Evolutionary conservation across 1,140 invertebrate genomes (phyloP), one percentile per base, ranked within the genome.

Genomic region (Pomacea maculata): DNA sequence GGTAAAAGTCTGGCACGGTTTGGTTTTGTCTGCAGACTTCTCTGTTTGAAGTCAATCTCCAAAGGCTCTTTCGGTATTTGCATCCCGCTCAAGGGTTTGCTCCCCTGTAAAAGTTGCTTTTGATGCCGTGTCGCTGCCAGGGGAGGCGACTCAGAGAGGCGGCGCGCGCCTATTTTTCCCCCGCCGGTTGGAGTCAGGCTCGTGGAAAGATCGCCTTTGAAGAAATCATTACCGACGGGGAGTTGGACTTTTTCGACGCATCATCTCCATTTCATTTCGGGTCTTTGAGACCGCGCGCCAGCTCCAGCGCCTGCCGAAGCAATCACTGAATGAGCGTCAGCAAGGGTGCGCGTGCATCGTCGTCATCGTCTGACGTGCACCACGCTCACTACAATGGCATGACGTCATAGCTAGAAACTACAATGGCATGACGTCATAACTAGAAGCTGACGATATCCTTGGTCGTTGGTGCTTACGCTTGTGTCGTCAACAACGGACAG

Each of bases 1-100:
- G 34, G 21, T 19, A 9, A 45, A 54, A 45, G 74, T n/a, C 12
- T 34, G 21, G 67, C 14, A 52, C 29, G 52, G n/a, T 78, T 78
- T 64, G 67, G 65, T 78, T 78, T 78, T 78, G 77, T 78, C 67
- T 78, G 77, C 65, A 55, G 8, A 70, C 63, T 68, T 34, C 15
- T 65, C 65, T 57, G 77, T 78, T 78, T 78, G 77, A 78, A 78
- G 77, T 78, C 77, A 55, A 11, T 55, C 65, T 71, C 65, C 65
- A 70, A 78, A 78, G 67, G 67, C 77, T 54, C 64, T 78, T 78
- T 55, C 57, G 67, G 67, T 54, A 78, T 68, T 68, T 54, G 65
- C 65, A 21, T 29, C 8, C 57, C 64, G 65, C 77, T 65, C 15
- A 45, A 70, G 64, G 76, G 15, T 55, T 54, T 70, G 25, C 65